Percentiles rank a stretch among this genome's conserved stretches.
These are phyloP conservation scores for Pelochelys cantorii DNA, from an alignment of 2,797 vertebrate species.

Conservation along the genomic window DNA sequence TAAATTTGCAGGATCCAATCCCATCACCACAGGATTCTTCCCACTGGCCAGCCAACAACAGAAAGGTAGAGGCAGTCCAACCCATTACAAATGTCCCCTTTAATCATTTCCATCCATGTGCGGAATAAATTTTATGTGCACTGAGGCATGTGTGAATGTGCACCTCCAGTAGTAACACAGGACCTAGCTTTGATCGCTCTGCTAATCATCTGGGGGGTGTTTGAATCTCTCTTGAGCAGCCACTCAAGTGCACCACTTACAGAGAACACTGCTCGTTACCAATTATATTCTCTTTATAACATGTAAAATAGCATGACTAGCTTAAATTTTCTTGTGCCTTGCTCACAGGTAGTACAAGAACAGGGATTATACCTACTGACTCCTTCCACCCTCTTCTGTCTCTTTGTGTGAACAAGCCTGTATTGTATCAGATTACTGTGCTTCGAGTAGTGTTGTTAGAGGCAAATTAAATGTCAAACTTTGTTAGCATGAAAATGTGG, in stretches of 20 bases:
- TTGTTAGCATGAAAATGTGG: rapidly evolving
- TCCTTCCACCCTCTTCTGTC: too few relatives aligned
- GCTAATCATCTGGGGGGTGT: too few relatives aligned
- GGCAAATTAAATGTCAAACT: neutral
- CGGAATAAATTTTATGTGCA: too few relatives aligned
- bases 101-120: too few relatives aligned
- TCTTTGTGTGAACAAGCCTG: too few relatives aligned
- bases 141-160: too few relatives aligned
- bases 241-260: too few relatives aligned
- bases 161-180: too few relatives aligned
- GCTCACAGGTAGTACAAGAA: neutral
- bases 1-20: neutral
- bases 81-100: too few relatives aligned
- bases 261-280: too few relatives aligned
- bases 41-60: rapidly evolving
- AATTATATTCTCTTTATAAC: neutral
- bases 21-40: rapidly evolving
- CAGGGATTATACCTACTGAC: neutral
- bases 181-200: too few relatives aligned
- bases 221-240: too few relatives aligned
- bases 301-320: neutral
- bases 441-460: neutral
- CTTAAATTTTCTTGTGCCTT: neutral
- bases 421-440: neutral
- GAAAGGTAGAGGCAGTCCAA: neutral